These are phyloP conservation scores for Chrysina gloriosa DNA, from an alignment of 2,888 invertebrate genomes.

Conservation along the genomic window DNA sequence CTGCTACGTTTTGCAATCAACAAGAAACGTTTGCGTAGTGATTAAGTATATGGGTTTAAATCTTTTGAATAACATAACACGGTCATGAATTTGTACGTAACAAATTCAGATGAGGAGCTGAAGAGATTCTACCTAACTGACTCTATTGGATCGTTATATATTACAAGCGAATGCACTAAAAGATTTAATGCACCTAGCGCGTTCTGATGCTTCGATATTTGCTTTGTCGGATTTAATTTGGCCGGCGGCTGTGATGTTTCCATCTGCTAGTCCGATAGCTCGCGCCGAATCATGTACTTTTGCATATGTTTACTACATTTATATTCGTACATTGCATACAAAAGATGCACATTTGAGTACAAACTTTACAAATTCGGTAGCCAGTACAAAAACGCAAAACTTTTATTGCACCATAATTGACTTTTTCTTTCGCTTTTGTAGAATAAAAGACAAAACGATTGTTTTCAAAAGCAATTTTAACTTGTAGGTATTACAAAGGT, in stretches of 20 bases:
- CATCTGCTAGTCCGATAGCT: not conserved
- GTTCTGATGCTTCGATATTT: constrained; percentile 32
- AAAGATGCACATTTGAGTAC: no score
- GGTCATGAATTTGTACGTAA: not conserved
- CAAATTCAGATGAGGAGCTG: constrained; percentile 13
- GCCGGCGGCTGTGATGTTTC: constrained; percentile 19
- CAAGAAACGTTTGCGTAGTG: not conserved
- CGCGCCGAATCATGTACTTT: not conserved
- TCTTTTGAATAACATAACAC: not conserved
- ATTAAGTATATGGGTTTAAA: not conserved
- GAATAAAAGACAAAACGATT: no score
- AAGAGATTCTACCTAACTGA: constrained; percentile 20
- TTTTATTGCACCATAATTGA: no score
- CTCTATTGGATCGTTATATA: constrained; percentile 24
- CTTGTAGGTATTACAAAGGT: no score
- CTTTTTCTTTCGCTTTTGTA: no score
- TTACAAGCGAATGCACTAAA: constrained; percentile 55
- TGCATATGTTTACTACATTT: not conserved
- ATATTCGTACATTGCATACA: no score
- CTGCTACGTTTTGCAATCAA: not conserved
- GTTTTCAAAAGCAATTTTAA: no score
- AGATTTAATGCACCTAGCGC: constrained; percentile 56
- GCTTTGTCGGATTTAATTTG: constrained; percentile 31
- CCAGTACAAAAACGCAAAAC: no score
- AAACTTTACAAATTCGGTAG: no score